Evolutionary conservation across 2,113 vertebrate genomes (phyloP).

Genomic region (Erinaceus europaeus): DNA sequence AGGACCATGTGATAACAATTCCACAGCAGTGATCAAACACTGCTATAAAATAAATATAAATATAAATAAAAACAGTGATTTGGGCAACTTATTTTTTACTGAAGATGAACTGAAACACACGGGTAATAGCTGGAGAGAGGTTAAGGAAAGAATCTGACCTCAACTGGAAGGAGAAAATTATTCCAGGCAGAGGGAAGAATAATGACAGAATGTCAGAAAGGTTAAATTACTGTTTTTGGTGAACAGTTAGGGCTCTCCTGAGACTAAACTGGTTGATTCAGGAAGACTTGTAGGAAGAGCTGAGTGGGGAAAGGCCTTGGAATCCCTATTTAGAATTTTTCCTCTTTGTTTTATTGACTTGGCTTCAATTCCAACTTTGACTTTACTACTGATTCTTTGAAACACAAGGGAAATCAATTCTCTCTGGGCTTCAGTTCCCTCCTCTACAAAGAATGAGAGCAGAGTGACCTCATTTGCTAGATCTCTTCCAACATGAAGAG

Average conservation of each 20-base stretch:
- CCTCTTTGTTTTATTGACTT: not conserved
- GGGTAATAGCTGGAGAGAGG: not conserved
- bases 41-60: too few relatives aligned
- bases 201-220: not conserved
- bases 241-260: not conserved
- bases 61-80: not conserved
- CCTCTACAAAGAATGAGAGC: conserved; percentile 23
- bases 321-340: not conserved
- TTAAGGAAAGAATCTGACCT: not conserved
- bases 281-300: not conserved
- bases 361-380: not conserved
- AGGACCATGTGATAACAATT: not conserved
- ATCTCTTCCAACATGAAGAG: conserved; percentile 38
- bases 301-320: not conserved
- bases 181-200: not conserved
- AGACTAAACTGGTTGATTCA: not conserved
- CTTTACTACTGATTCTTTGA: not conserved
- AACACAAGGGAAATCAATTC: conserved; percentile 19
- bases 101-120: not conserved
- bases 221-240: not conserved
- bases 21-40: not conserved
- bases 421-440: conserved; percentile 5
- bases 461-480: conserved; percentile 40
- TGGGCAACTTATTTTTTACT: not conserved
- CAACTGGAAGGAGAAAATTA: not conserved